Percentiles rank a stretch among this genome's conserved stretches.
These are phyloP conservation scores for Ptilorrhoa leucosticta DNA, from an alignment of 2,113 vertebrate species.

Conservation along the genomic window DNA sequence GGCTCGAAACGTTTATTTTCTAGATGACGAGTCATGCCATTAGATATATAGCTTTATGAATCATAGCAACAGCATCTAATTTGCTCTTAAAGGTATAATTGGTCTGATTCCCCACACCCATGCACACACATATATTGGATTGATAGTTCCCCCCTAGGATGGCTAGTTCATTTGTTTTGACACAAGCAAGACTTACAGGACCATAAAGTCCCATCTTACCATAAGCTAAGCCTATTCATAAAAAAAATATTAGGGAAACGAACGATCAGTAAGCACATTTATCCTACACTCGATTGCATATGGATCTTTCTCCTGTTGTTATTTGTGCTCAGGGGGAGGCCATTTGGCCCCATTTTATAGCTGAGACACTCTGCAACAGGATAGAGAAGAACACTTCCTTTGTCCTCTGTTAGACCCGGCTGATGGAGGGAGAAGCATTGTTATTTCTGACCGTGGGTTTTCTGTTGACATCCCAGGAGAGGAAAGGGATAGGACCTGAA, in stretches of 20 bases:
- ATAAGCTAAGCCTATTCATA: constrained; percentile 62
- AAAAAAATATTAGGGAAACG: constrained; percentile 66
- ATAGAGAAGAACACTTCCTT: constrained; percentile 47
- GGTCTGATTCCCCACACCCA: constrained; percentile 66
- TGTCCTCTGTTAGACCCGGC: constrained; percentile 46
- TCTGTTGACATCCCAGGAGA: neutral
- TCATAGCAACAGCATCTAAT: constrained; percentile 78
- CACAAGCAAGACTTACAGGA: constrained; percentile 55
- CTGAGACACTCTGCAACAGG: constrained; percentile 3
- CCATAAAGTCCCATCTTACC: constrained; percentile 48
- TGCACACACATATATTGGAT: constrained; percentile 43
- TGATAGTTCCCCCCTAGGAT: constrained; percentile 58
- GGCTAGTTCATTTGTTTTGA: constrained; percentile 63
- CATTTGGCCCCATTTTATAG: constrained; percentile 43
- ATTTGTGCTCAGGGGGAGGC: constrained; percentile 50
- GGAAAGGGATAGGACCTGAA: neutral
- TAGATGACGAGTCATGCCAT: constrained; percentile 59
- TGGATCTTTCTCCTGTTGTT: constrained; percentile 27
- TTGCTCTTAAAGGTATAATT: constrained; percentile 81
- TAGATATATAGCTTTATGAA: constrained; percentile 78
- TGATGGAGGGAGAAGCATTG: constrained; percentile 1
- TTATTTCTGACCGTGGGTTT: neutral
- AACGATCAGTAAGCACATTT: constrained; percentile 39
- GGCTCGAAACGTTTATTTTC: constrained; percentile 62
- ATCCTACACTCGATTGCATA: constrained; percentile 4